These are phyloP conservation scores for Pseudorasbora parva DNA, from an alignment of 2,113 vertebrate genomes.

Conservation along the genomic window DNA sequence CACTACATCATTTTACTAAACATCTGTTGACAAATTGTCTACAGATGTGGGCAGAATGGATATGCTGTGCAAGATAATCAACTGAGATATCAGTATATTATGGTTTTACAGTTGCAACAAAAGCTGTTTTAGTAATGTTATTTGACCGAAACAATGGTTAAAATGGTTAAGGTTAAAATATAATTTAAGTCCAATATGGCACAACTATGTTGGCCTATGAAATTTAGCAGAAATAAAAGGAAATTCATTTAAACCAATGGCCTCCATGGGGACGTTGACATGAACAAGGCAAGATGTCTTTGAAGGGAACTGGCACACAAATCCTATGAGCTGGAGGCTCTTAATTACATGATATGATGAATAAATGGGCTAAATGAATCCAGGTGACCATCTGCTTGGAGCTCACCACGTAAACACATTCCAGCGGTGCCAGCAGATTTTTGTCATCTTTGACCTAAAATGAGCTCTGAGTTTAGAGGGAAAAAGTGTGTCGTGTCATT, in stretches of 20 bases:
- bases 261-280: not conserved
- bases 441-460: conserved; percentile 39
- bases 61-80: not conserved
- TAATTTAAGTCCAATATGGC: not conserved
- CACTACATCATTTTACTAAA: not conserved
- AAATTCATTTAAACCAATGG: not conserved
- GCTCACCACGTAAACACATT: conserved; percentile 56
- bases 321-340: conserved; percentile 49
- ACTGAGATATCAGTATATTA: not conserved
- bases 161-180: not conserved
- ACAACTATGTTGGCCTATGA: too few species aligned
- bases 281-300: not conserved
- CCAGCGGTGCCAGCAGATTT: conserved; percentile 18
- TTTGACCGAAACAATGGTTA: not conserved
- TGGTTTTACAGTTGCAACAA: not conserved
- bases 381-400: conserved; percentile 74
- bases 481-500: conserved; percentile 51
- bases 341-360: conserved; percentile 74
- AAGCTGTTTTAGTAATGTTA: not conserved
- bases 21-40: not conserved
- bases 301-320: not conserved
- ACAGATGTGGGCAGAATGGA: not conserved
- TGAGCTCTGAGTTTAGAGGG: conserved; percentile 21
- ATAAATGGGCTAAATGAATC: conserved; percentile 73
- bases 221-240: not conserved